Percentiles rank a stretch among this genome's conserved stretches.
phyloP scores from a whole-genome alignment of 1,140 invertebrate species.

The Drosophila navojoa region DNA sequence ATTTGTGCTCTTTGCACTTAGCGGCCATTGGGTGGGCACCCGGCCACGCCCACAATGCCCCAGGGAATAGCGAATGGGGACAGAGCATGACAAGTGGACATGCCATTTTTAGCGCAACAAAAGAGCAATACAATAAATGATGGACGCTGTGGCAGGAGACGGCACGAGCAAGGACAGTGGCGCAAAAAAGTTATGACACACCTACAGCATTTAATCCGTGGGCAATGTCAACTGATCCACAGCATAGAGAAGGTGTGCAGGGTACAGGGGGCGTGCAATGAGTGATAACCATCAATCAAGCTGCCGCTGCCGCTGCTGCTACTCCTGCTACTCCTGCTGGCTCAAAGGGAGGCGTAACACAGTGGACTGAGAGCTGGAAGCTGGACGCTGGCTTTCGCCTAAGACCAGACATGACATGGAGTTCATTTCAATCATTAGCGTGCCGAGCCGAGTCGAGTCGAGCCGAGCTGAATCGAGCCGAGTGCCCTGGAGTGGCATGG shows the following conservation, averaged over 20 bases:
- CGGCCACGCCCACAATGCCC: neutral
- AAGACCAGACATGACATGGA: slow-evolving; percentile 57
- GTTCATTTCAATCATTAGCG: slow-evolving; percentile 82
- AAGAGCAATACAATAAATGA: slow-evolving; percentile 66
- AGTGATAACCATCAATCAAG: slow-evolving; percentile 83
- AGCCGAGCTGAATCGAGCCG: slow-evolving; percentile 7
- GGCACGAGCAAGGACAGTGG: slow-evolving; percentile 24
- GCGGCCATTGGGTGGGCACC: neutral
- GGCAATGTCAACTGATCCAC: slow-evolving; percentile 40
- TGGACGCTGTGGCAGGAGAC: slow-evolving; percentile 14
- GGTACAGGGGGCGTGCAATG: slow-evolving; percentile 38
- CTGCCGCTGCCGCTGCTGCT: slow-evolving; percentile 12
- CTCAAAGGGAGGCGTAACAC: slow-evolving; percentile 64
- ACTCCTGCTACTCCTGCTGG: neutral
- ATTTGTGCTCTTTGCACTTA: slow-evolving; percentile 45
- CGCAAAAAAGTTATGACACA: slow-evolving; percentile 75
- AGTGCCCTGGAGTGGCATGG: neutral
- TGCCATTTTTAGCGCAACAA: slow-evolving; percentile 54
- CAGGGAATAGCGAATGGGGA: neutral
- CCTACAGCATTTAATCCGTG: slow-evolving; percentile 79
- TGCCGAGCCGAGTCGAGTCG: slow-evolving; percentile 31
- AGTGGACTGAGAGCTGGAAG: slow-evolving; percentile 8
- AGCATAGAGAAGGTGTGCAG: neutral
- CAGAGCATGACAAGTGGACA: slow-evolving; percentile 19
- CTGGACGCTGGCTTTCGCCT: slow-evolving; percentile 59